These are phyloP conservation scores for Plutomurus gul DNA, from an alignment of 1,140 invertebrate genomes.

Conservation along the genomic window DNA sequence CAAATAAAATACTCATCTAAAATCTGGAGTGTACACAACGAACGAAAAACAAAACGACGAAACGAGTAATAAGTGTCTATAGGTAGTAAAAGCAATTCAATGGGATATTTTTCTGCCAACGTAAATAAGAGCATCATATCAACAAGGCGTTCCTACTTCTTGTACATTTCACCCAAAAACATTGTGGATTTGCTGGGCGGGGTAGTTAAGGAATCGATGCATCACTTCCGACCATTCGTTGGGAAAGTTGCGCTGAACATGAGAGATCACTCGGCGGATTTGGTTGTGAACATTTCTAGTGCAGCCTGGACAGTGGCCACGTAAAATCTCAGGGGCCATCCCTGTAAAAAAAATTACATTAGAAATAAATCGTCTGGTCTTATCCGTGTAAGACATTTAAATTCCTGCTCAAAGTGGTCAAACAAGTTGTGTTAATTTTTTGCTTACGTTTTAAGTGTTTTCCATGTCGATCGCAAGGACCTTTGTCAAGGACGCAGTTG, in stretches of 20 bases:
- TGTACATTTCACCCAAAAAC: conserved; percentile 44
- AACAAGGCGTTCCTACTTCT: no score
- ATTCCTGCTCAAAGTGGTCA: no score
- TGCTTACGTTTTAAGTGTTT: conserved; percentile 50
- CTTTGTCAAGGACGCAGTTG: conserved; percentile 54
- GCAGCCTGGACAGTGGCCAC: conserved; percentile 54
- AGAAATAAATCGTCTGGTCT: not conserved
- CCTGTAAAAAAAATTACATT: conserved; percentile 37
- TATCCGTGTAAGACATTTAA: not conserved
- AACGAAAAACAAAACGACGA: no score
- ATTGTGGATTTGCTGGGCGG: conserved; percentile 41
- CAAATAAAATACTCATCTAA: no score
- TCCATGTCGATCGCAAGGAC: conserved; percentile 51
- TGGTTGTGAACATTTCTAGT: conserved; percentile 44
- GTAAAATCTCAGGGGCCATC: conserved; percentile 52
- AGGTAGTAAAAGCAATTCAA: no score
- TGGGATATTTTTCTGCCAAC: no score
- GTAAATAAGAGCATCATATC: no score
- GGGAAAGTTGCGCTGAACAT: conserved; percentile 53
- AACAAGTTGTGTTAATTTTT: not conserved
- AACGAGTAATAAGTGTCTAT: no score
- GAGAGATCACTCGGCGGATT: conserved; percentile 52
- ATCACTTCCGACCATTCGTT: conserved; percentile 53
- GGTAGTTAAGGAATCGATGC: conserved; percentile 48
- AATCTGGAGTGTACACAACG: no score